Evolutionary conservation across 2,888 invertebrate species (phyloP).

Genomic region (Drosophila suboccidentalis): DNA sequence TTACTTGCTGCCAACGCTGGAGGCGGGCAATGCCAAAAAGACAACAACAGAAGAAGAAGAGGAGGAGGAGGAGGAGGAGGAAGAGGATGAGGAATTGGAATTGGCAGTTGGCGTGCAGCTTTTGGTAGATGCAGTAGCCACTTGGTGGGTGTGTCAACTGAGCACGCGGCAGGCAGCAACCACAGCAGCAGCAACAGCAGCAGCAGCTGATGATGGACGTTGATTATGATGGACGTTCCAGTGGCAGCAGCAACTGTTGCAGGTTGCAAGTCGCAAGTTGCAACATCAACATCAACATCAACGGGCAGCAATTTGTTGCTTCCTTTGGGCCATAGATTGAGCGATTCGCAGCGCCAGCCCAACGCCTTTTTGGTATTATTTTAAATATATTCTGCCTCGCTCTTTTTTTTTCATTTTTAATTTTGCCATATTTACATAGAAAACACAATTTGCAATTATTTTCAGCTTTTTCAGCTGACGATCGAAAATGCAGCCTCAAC

Average conservation of each 20-base stretch:
- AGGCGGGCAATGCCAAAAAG: constrained; percentile 66
- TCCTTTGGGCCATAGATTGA: constrained; percentile 71
- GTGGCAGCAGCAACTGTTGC: constrained; percentile 18
- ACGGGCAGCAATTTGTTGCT: constrained; percentile 61
- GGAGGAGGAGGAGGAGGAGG: constrained; percentile 9
- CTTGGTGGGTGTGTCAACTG: constrained; percentile 75
- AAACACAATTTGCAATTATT: constrained; percentile 52
- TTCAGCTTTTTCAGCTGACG: constrained; percentile 42
- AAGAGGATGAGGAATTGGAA: constrained; percentile 33
- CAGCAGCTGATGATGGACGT: constrained; percentile 78
- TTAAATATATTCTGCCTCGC: constrained; percentile 65
- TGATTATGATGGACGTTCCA: constrained; percentile 77
- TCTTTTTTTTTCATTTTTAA: background rate
- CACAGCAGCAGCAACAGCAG: no score
- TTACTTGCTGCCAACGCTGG: constrained; percentile 75
- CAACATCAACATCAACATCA: constrained; percentile 8
- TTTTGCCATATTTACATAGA: constrained; percentile 52
- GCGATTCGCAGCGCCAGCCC: constrained; percentile 74
- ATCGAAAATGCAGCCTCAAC: constrained; percentile 48
- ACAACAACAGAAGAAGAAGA: background rate
- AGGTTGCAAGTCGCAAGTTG: background rate
- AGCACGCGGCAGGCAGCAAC: constrained; percentile 76
- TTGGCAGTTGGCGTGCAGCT: constrained; percentile 69
- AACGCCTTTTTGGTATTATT: constrained; percentile 80
- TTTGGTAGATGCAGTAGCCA: constrained; percentile 66